Evolutionary conservation across 2,888 invertebrate genomes (phyloP), one percentile per base, ranked within the genome.

Genomic region (Platycnemis pennipes): DNA sequence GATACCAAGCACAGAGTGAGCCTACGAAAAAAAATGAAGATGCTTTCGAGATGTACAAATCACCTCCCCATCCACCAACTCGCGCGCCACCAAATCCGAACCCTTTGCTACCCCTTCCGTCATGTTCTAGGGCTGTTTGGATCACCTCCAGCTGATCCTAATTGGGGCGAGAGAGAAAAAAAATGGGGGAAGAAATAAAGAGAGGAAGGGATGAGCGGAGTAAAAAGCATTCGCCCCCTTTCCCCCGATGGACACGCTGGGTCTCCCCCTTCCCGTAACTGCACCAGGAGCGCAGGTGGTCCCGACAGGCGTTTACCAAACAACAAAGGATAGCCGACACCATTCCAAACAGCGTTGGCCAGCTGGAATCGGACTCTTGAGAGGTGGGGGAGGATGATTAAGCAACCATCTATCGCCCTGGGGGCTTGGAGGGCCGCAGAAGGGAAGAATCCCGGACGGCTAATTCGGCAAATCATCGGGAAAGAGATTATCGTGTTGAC

Each of bases 401-500:
- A n/a, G 63, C 63, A 63, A 63, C 26, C 63, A n/a, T 63, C 63
- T n/a, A 63, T 63, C 26, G 7, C 16, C 13, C 53, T 2, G 5
- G 63, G 56, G 22, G 56, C 0, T 22, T 56, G 56, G 56, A 26
- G 63, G 5, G 63, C 22, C 26, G 8, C 26, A 63, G 26, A 63
- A n/a, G n/a, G n/a, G n/a, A n/a, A n/a, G n/a, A n/a, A 37, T 37
- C 16, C 77, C 4, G 37, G 3, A 37, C 77, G 37, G 77, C 37
- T 77, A 63, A 77, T 77, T 77, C 77, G 77, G 77, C 31, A 77
- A 37, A 77, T 77, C 13, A 37, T 77, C 77, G 77, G 13, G 77
- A 77, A 31, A 37, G 37, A 77, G 37, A 37, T 31, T n/a, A 19
- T 19, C 49, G 37, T 13, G 77, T 37, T 77, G 11, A 37, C 37